These are phyloP conservation scores for Dryobotodes eremita DNA, from an alignment of 2,888 invertebrate species.

Conservation along the genomic window DNA sequence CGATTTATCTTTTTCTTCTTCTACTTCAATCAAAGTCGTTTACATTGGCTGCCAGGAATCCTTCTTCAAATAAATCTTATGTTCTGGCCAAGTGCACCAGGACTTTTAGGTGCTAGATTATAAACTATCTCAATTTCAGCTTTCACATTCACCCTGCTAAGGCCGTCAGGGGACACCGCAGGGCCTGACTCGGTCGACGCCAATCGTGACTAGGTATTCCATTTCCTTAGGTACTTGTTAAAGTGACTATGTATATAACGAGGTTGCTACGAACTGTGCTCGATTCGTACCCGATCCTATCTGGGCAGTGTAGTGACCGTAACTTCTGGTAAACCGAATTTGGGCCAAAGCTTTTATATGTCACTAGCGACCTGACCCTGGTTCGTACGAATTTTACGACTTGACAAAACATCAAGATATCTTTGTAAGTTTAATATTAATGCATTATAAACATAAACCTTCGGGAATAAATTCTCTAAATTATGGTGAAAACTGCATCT, in stretches of 20 bases:
- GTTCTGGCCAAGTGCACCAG: neutral
- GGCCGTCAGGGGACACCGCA: neutral
- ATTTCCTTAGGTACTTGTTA: conserved; percentile 29
- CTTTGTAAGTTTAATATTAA: neutral
- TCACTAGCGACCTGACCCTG: neutral
- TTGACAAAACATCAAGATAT: neutral
- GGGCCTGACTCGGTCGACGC: conserved; percentile 3
- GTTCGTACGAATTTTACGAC: neutral
- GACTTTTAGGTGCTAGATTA: neutral
- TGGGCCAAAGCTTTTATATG: neutral
- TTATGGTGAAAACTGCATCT: neutral
- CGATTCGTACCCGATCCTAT: conserved; percentile 33
- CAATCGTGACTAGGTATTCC: conserved; percentile 45
- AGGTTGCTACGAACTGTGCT: conserved; percentile 35
- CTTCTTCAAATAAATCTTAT: neutral
- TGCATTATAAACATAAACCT: neutral
- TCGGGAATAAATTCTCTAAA: neutral
- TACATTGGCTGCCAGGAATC: neutral
- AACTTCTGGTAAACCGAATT: conserved; percentile 9
- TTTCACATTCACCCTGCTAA: conserved; percentile 1
- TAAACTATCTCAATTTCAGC: conserved; percentile 7
- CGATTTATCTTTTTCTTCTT: neutral
- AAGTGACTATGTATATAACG: conserved; percentile 26
- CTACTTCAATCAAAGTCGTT: neutral
- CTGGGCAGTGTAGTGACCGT: conserved; percentile 19